A percentile compares a stretch with the other conserved stretches of the same genome.
Evolutionary conservation across 1,140 invertebrate species (phyloP).

Genomic region (Bombus pascuorum): DNA sequence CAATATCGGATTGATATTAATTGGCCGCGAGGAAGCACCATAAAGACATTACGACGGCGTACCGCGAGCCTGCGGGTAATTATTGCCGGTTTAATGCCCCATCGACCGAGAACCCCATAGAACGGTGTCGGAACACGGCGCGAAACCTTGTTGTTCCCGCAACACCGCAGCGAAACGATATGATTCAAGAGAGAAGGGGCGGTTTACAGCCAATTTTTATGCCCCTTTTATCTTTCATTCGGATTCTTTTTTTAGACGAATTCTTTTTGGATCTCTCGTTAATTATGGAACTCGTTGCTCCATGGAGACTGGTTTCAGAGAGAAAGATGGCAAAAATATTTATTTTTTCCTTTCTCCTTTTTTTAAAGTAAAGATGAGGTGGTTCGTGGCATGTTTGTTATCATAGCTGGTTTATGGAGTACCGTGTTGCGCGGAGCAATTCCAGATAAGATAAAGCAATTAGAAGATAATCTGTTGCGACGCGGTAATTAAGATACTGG

Average conservation of each 20-base stretch:
- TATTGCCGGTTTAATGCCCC: constrained; percentile 70
- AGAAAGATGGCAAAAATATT: background rate
- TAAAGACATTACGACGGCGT: constrained; percentile 69
- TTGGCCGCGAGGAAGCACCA: constrained; percentile 64
- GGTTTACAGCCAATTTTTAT: constrained; percentile 54
- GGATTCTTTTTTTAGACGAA: background rate
- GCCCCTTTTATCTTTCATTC: constrained; percentile 40
- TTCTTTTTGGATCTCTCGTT: background rate
- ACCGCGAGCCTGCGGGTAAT: constrained; percentile 62
- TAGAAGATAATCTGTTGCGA: constrained; percentile 3
- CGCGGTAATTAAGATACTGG: constrained; percentile 2
- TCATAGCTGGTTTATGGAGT: background rate
- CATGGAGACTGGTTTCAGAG: background rate
- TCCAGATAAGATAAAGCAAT: constrained; percentile 32
- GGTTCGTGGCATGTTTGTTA: background rate
- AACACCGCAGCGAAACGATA: background rate
- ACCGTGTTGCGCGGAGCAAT: background rate
- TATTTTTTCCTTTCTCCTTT: background rate
- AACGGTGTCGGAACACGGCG: constrained; percentile 23
- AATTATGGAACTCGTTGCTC: constrained; percentile 7
- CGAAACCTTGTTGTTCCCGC: constrained; percentile 45
- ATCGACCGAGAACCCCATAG: constrained; percentile 60
- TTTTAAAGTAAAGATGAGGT: background rate
- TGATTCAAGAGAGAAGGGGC: background rate
- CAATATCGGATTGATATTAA: constrained; percentile 72